Base-by-base conservation (phyloP, 2,888 invertebrate species). In the Hemicrepidius hirtus region DNA sequence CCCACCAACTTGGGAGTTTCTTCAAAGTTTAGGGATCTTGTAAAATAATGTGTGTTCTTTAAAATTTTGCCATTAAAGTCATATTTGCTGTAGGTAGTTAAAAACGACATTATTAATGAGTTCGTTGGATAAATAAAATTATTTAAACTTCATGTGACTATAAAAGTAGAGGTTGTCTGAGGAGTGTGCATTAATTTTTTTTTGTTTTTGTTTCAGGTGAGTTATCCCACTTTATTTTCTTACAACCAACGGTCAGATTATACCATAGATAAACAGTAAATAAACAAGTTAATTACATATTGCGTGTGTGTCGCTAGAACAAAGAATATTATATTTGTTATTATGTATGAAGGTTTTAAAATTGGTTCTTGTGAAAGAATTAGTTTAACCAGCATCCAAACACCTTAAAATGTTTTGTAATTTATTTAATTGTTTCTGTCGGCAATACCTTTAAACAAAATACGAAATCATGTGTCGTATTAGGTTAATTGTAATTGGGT, bases 141-240 rank as follows among this genome's bases (percentile, higher is more conserved):
- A 3, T 28, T 3, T 6, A 28, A 28, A 28, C 28, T 3, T 28
- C 28, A 28, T 28, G 4, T n/a, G n/a, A n/a, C 28, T 28, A 3
- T 28, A 4, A 6, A 28, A 28, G 28, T 37, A 37, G 32, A 6
- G 9, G 32, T 13, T 7, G 37, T 32, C 32, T 32, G n/a, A n/a
- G n/a, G 3, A 41, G 13, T 16, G 3, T 41, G 6, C n/a, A 49
- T 28, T 53, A 57, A 13, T 6, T 16, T 55, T 49, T 46, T 67
- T 67, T 24, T 24, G 24, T 24, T 24, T 57, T 53, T 53, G 67
- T 67, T 67, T 57, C 59, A 67, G 67, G 67, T 67, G 67, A 67
- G 67, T 67, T 60, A 37, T 57, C 21, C 50, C 35, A 57, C 9
- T 24, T 0, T 40, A n/a, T 40, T 20, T 60, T 60, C n/a, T 41